Conservation (phyloP, 2,113 vertebrate genomes). For the Pantherophis guttatus region DNA sequence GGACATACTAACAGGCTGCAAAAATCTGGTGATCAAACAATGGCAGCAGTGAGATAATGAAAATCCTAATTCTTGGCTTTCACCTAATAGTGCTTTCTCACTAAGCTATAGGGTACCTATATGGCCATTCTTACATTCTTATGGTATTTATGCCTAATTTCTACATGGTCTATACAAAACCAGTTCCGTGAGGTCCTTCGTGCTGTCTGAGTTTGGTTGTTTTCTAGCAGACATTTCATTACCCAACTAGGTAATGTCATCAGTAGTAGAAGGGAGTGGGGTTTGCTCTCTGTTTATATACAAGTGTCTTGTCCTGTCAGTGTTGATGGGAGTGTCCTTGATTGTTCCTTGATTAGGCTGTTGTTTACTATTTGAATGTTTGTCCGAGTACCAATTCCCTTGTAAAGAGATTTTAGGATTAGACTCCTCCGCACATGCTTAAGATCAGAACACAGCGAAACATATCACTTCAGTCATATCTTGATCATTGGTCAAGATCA, state of each 20-base stretch:
- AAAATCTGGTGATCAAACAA: neutral
- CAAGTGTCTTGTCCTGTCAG: neutral
- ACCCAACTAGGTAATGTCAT: neutral
- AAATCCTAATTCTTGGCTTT: neutral
- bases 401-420: neutral
- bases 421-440: neutral
- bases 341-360: neutral
- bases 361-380: neutral
- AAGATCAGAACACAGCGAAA: neutral
- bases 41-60: neutral
- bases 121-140: neutral
- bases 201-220: neutral
- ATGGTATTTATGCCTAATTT: neutral
- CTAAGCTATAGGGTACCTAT: neutral
- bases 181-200: neutral
- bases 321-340: neutral
- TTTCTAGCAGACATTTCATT: neutral
- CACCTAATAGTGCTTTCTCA: neutral
- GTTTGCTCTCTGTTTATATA: neutral
- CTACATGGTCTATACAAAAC: neutral
- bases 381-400: neutral
- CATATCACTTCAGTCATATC: neutral
- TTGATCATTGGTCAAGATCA: neutral
- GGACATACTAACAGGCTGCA: neutral
- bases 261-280: neutral